A percentile compares a stretch with the other conserved stretches of the same genome.
phyloP scores from a whole-genome alignment of 2,113 vertebrate genomes.

The Bos taurus region ARS-UCD2.0 NC_037357.1:125079501-125080000 shows the following conservation, averaged over 20 bases:
- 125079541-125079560: neutral
- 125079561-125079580: neutral
- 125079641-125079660: neutral
- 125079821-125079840: neutral
- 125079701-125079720: neutral
- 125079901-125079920: neutral
- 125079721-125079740: neutral
- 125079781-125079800: neutral
- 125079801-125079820: neutral
- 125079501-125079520: neutral
- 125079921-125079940: neutral
- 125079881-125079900: neutral
- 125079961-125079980: neutral
- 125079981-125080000: neutral
- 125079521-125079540: neutral
- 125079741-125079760: neutral
- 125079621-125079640: neutral
- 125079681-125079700: neutral
- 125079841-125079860: neutral
- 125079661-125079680: neutral
- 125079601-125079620: neutral
- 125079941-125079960: neutral
- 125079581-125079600: neutral
- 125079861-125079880: neutral
- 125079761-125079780: neutral